These are phyloP conservation scores for Egretta garzetta DNA, from an alignment of 2,113 vertebrate species.

Conservation along the genomic window DNA sequence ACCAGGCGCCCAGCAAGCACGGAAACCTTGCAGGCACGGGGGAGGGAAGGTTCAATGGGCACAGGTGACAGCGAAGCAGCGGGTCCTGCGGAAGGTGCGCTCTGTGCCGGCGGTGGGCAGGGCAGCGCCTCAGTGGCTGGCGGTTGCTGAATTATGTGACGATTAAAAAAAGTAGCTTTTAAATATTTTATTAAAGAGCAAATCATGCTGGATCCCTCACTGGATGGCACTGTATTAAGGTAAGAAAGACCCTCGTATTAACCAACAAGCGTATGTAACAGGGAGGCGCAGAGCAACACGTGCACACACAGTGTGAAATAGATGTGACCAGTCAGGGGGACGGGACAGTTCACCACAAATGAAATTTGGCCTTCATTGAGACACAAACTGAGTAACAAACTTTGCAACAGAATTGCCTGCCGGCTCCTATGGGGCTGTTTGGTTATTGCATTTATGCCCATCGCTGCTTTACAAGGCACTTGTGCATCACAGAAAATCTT, in stretches of 20 bases:
- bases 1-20: background rate
- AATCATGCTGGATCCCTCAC: background rate
- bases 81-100: rapidly evolving
- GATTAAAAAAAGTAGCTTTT: background rate
- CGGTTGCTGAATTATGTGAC: background rate
- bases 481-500: background rate
- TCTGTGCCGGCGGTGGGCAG: background rate
- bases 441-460: background rate
- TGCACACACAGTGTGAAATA: background rate
- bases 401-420: background rate
- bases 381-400: background rate
- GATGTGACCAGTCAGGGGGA: background rate
- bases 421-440: rapidly evolving
- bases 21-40: background rate
- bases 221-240: background rate
- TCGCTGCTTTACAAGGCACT: background rate
- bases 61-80: background rate
- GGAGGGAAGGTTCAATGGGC: background rate
- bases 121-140: background rate
- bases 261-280: rapidly evolving
- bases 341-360: rapidly evolving
- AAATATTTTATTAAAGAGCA: background rate
- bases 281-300: background rate
- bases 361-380: background rate
- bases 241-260: background rate